Conservation (phyloP, 2,797 vertebrate genomes). For the Oreochromis mossambicus region DNA sequence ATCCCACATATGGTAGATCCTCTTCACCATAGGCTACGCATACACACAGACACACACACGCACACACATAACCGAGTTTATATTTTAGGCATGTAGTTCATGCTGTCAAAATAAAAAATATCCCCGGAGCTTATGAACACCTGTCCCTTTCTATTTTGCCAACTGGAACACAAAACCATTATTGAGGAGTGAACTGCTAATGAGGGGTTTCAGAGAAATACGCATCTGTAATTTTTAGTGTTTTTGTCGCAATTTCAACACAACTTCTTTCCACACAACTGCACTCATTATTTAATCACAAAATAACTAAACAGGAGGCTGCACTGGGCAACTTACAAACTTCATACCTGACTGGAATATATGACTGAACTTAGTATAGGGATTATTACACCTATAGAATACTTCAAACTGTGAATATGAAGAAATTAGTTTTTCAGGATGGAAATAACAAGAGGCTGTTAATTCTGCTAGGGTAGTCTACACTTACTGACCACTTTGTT, state of each 20-base stretch:
- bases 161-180: conserved; percentile 11
- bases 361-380: neutral
- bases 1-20: conserved; percentile 77
- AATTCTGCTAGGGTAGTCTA: neutral
- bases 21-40: conserved; percentile 63
- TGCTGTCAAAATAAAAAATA: conserved; percentile 3
- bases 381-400: neutral
- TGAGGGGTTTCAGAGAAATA: conserved; percentile 6
- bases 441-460: neutral
- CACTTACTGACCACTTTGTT: neutral
- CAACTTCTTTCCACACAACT: too few relatives aligned
- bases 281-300: neutral
- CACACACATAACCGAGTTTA: conserved; percentile 9
- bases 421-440: neutral
- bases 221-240: neutral
- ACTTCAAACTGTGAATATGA: neutral
- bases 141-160: conserved; percentile 39
- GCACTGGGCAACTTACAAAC: neutral
- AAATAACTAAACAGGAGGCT: neutral
- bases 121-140: conserved; percentile 34
- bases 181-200: conserved; percentile 25
- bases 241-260: neutral
- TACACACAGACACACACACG: conserved; percentile 14
- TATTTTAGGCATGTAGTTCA: conserved; percentile 30
- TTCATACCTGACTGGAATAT: neutral